Base-by-base conservation (phyloP, 2,888 invertebrate species). In the Taphrorychus bicolor region DNA sequence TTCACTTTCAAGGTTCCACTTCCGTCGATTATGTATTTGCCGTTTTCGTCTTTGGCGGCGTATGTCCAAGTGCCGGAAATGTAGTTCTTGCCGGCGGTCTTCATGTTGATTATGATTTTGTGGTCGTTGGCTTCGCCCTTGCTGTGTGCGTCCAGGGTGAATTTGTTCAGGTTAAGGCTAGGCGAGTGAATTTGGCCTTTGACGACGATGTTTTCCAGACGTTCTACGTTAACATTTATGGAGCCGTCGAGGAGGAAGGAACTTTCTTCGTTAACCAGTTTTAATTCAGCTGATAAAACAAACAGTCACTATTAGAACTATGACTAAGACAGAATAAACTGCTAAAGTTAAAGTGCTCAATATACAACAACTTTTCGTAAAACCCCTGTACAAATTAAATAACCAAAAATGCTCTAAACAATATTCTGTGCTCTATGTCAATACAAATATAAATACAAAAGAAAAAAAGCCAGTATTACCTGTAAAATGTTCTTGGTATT, bases 21-120 rank as follows among this genome's bases (percentile, higher is more conserved):
- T 0, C 93, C 93, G 78, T 93, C 93, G 5, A 92, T 84, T 60
- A 90, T 89, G 58, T 86, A 85, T 78, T 91, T 91, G 11, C 87
- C 87, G 24, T 87, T 88, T 78, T 91, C 91, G 65, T 89, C 88
- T 71, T 90, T 89, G 68, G 88, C 86, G 67, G 87, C 87, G 80
- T 89, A 92, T 3, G 86, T 88, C 1, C 90, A 89, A 76, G 88
- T 89, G 84, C 93, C 71, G 74, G 88, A 87, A 1, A 93, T 76
- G 5, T 92, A 78, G 59, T 89, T 89, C 76, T 90, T 87, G 64
- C 87, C 87, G 2, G 86, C 87, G 53, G 88, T 87, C 23, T 87
- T 89, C 0, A 89, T 85, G 1, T 84, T 82, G 74, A 93, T 84
- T 68, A 88, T 85, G 60, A 94, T 83, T 5, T 86, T 85, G 71